Evolutionary conservation across 2,797 vertebrate genomes (phyloP), one percentile per base, ranked within the genome.

Genomic region (Chloroceryle inda): DNA sequence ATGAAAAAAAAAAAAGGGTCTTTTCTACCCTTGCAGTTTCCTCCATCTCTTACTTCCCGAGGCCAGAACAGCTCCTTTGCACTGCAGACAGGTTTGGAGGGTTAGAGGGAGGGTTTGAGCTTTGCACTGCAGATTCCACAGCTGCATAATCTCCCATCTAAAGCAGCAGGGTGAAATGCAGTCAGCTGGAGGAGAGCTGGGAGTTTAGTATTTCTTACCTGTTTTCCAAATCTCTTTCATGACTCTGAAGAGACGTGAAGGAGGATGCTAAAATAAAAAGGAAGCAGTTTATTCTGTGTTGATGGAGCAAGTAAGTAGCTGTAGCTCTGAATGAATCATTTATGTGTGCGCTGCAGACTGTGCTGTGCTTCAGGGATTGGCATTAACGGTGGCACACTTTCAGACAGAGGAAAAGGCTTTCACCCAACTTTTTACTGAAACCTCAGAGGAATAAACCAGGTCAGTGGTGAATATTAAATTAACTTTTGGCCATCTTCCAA

Each of bases 401-500:
- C 95, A 95, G 95, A 92, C 89, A 91, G 94, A 95, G 85, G 92
- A 92, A 97, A 97, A 97, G 94, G 91, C 96, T 94, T 97, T 98
- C 97, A 97, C 98, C 97, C 96, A 97, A 97, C 96, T 97, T 97
- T 96, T 97, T 97, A 92, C 81, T 96, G 86, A 98, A 97, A 97
- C 94, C 95, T 97, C 97, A 90, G 94, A 98, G 97, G 95, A 97
- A 97, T 98, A 96, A 98, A 98, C 96, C 95, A 97, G 98, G 98
- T 98, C 97, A 98, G 95, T 6, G 31, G 96, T 98, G 97, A 98
- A 98, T 98, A 97, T 96, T 89, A 97, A 97, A 98, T 98, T 94
- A 97, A 89, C 85, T 97, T 96, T 71, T 98, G 97, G 97, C 96
- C 95, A 95, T 89, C 90, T 93, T 98, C 97, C 98, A 98, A 95